Percentiles rank a stretch among this genome's conserved stretches.
Evolutionary conservation across 2,888 invertebrate species (phyloP).

Genomic region (Drosophila lutescens): DNA sequence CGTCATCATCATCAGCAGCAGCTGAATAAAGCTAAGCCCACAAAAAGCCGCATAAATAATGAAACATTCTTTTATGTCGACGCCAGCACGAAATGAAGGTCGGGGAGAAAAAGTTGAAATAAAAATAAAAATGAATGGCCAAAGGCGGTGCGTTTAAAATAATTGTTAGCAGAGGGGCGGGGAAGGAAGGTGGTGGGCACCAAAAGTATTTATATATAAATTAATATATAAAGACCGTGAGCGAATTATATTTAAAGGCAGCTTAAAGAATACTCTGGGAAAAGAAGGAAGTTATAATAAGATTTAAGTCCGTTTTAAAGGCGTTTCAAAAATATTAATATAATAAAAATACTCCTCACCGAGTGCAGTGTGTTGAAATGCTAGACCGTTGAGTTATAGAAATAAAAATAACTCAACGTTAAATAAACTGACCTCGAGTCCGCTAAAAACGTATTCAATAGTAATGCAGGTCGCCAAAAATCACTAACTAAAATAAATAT

Average conservation of each 20-base stretch:
- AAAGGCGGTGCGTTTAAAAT: slow-evolving; percentile 42
- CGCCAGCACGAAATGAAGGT: slow-evolving; percentile 26
- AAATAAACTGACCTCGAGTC: no score
- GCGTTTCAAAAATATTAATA: neutral
- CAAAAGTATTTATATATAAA: slow-evolving; percentile 18
- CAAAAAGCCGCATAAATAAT: slow-evolving; percentile 57
- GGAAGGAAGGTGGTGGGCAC: slow-evolving; percentile 2
- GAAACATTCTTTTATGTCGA: slow-evolving; percentile 43
- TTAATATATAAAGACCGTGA: slow-evolving; percentile 16
- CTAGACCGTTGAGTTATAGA: no score
- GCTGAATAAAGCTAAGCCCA: slow-evolving; percentile 26
- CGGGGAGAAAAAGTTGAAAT: slow-evolving; percentile 34
- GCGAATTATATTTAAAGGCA: slow-evolving; percentile 2
- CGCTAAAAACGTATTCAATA: no score
- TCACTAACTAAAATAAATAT: no score
- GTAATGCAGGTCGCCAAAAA: no score
- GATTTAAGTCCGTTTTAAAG: no score
- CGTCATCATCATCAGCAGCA: slow-evolving; percentile 20
- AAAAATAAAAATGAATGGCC: slow-evolving; percentile 57
- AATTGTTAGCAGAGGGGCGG: slow-evolving; percentile 30
- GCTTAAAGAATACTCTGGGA: slow-evolving; percentile 1
- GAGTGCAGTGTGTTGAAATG: no score
- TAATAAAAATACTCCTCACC: no score
- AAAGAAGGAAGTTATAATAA: neutral
- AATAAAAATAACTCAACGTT: no score